Conservation (phyloP, 1,140 invertebrate genomes). For the Tigriopus japonicus region DNA sequence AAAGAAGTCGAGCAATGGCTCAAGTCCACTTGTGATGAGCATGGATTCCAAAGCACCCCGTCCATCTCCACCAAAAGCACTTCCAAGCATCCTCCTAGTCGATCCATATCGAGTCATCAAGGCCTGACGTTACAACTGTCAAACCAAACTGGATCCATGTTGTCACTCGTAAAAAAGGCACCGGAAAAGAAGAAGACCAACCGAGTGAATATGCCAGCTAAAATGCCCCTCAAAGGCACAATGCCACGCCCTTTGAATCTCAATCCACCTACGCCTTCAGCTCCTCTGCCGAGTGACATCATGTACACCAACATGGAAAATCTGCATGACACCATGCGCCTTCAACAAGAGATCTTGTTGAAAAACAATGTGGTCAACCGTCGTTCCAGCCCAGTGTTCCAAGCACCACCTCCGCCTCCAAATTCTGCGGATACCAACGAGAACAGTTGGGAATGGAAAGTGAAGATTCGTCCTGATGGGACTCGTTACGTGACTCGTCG, state of each 20-base stretch:
- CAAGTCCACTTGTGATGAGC: conserved; percentile 7
- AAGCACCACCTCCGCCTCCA: conserved; percentile 12
- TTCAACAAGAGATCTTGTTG: conserved; percentile 33
- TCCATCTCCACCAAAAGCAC: background rate
- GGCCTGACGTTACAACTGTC: background rate
- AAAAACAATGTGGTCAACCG: conserved; percentile 26
- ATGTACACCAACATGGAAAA: conserved; percentile 49
- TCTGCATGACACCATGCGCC: conserved; percentile 45
- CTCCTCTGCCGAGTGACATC: background rate
- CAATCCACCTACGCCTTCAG: conserved; percentile 3
- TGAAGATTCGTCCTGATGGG: conserved; percentile 54
- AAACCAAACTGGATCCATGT: background rate
- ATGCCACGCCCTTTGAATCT: conserved; percentile 1
- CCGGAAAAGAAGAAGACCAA: background rate
- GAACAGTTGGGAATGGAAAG: conserved; percentile 50
- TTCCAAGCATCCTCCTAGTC: background rate
- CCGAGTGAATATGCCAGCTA: background rate
- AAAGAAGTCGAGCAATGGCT: conserved; percentile 19
- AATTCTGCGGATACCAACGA: conserved; percentile 1
- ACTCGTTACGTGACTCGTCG: conserved; percentile 53
- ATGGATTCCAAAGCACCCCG: conserved; percentile 7
- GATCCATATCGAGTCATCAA: background rate
- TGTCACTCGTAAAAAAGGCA: background rate
- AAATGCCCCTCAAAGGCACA: background rate
- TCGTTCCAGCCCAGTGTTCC: conserved; percentile 34